Conservation (phyloP, 1,140 invertebrate species). For the Carposina sasakii region DNA sequence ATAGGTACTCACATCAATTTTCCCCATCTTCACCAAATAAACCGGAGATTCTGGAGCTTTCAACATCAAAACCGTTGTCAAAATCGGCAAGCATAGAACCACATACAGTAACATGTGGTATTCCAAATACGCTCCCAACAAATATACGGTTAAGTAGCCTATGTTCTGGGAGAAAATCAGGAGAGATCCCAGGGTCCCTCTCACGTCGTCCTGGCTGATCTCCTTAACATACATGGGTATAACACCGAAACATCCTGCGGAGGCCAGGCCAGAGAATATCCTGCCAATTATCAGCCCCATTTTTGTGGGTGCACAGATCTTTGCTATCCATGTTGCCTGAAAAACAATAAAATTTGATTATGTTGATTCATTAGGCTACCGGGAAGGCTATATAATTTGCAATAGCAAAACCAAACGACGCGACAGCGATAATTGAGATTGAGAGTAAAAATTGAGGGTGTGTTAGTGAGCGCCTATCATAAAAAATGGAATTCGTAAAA, state of each 20-base stretch:
- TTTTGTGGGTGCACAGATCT: slow-evolving; percentile 10
- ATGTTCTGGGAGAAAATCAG: slow-evolving; percentile 15
- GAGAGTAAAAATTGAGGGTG: background rate
- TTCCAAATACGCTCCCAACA: slow-evolving; percentile 68
- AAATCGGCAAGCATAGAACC: slow-evolving; percentile 20
- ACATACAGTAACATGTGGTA: slow-evolving; percentile 51
- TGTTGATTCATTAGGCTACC: background rate
- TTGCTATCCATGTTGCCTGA: slow-evolving; percentile 26
- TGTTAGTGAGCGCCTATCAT: background rate
- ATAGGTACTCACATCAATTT: slow-evolving; percentile 31
- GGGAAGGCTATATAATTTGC: background rate
- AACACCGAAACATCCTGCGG: slow-evolving; percentile 18
- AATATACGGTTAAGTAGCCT: slow-evolving; percentile 52
- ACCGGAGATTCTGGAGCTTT: slow-evolving; percentile 43
- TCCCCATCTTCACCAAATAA: slow-evolving; percentile 35
- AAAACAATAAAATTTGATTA: background rate
- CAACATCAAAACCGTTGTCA: slow-evolving; percentile 23
- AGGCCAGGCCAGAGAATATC: slow-evolving; percentile 14
- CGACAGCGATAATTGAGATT: too few relatives aligned
- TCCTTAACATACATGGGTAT: slow-evolving; percentile 25
- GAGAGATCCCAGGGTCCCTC: slow-evolving; percentile 15
- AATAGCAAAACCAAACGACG: background rate
- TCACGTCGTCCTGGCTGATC: slow-evolving; percentile 20
- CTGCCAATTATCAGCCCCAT: slow-evolving; percentile 18
- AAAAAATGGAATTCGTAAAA: background rate